Conservation (phyloP, 2,888 invertebrate genomes). For the Pseudococcus jackbeardsleyi region DNA sequence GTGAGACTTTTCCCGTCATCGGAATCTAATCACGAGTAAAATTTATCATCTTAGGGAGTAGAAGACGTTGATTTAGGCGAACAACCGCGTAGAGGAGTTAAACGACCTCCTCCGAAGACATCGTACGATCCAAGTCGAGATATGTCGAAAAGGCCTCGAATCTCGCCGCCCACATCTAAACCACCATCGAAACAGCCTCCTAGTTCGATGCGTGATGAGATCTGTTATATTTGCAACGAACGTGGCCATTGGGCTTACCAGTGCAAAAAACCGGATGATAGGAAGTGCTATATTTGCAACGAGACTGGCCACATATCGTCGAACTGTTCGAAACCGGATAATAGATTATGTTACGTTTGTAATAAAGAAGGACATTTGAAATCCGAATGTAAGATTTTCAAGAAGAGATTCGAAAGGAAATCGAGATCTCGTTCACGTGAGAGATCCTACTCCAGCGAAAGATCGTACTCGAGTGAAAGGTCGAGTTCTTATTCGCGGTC, state of each 20-base stretch:
- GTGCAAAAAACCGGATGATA: background rate
- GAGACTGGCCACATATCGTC: background rate
- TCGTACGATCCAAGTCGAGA: background rate
- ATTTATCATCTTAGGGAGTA: background rate
- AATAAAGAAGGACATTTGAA: background rate
- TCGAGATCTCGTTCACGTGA: background rate
- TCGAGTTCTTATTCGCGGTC: background rate
- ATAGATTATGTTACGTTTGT: background rate
- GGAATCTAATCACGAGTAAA: background rate
- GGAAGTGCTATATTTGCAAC: background rate
- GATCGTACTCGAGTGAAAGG: background rate
- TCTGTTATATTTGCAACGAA: background rate
- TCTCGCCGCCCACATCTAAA: background rate
- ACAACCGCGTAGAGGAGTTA: too few relatives aligned
- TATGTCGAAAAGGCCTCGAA: background rate
- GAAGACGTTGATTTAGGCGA: background rate
- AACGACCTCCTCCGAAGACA: background rate
- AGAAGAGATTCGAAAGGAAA: background rate
- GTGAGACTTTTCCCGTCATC: background rate
- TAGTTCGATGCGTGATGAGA: background rate
- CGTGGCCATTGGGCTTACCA: background rate
- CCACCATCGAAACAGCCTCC: background rate
- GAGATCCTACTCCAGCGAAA: background rate
- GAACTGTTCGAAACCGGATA: background rate
- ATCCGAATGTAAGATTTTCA: background rate